These are phyloP conservation scores for Bombus soroeensis DNA, from an alignment of 1,140 invertebrate species.

Conservation along the genomic window DNA sequence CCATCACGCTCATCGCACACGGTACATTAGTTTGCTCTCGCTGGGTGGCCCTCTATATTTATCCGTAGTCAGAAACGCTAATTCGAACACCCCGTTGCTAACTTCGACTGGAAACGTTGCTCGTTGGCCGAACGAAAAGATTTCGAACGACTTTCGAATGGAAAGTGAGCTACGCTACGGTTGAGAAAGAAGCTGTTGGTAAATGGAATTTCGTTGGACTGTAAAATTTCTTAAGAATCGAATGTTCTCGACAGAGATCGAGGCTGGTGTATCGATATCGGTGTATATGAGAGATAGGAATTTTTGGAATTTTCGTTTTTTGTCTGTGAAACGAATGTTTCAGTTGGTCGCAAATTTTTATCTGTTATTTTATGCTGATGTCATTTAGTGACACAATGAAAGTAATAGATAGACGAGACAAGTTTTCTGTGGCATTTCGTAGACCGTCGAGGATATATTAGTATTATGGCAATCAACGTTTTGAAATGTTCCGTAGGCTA, in stretches of 20 bases:
- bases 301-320: too few relatives aligned
- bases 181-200: not conserved
- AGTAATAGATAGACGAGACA: too few relatives aligned
- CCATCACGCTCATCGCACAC: constrained; percentile 41
- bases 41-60: constrained; percentile 80
- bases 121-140: constrained; percentile 18
- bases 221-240: not conserved
- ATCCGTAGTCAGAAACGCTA: constrained; percentile 73
- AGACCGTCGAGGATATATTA: too few relatives aligned
- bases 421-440: too few relatives aligned
- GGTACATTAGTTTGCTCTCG: constrained; percentile 76
- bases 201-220: not conserved
- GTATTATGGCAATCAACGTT: too few relatives aligned
- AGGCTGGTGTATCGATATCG: not conserved
- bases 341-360: too few relatives aligned
- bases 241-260: not conserved
- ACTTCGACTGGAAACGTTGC: constrained; percentile 30
- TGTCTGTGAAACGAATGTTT: too few relatives aligned
- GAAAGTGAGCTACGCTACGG: not conserved
- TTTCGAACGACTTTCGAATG: constrained; percentile 3
- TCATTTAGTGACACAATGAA: too few relatives aligned
- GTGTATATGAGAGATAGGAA: too few relatives aligned
- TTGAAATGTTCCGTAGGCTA: too few relatives aligned
- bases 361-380: too few relatives aligned
- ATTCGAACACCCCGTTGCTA: constrained; percentile 74